Evolutionary conservation across 2,113 vertebrate species (phyloP), one percentile per base, ranked within the genome.

Genomic region (Paratilapia polleni): DNA sequence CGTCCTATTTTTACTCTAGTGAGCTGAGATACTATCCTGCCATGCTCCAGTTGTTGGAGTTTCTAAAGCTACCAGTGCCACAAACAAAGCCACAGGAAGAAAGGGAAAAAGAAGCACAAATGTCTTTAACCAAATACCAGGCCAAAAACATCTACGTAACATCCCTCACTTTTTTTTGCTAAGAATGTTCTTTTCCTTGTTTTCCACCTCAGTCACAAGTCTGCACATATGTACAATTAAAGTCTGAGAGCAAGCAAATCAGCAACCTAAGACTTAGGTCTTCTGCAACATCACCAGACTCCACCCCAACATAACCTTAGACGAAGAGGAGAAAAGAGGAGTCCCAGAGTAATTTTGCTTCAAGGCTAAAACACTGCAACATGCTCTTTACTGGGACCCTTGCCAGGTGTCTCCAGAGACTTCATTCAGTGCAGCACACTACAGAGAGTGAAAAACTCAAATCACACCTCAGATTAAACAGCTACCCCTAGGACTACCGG

Each of bases 391-490:
- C n/a, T 31, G 13, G 64, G 81, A 56, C 64, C 26, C 15, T 58
- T 52, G 56, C 54, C 64, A 82, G 4, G 5, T 84, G 61, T 70
- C 59, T 80, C 20, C 47, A 76, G 60, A 68, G 24, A 54, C 62
- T 74, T 17, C 10, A 73, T 74, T 73, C 56, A 66, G 52, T 13
- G 56, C 31, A 80, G 26, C 31, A 17, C 1, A 36, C 54, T 54
- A 73, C 58, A 52, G 26, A 12, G 60, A 36, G 43, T 68, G n/a
- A 62, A 76, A 75, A 31, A 34, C 36, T 84, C 56, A 57, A 73
- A 80, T 73, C 68, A 73, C 68, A 73, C 52, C 78, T 81, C 26
- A 64, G 59, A 85, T 87, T 74, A 87, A 85, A 87, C 80, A 81
- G 64, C 78, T 58, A n/a, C 26, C 34, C 28, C 6, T 17, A 68